phyloP scores from a whole-genome alignment of 2,113 vertebrate genomes.

The Theropithecus gelada region DNA sequence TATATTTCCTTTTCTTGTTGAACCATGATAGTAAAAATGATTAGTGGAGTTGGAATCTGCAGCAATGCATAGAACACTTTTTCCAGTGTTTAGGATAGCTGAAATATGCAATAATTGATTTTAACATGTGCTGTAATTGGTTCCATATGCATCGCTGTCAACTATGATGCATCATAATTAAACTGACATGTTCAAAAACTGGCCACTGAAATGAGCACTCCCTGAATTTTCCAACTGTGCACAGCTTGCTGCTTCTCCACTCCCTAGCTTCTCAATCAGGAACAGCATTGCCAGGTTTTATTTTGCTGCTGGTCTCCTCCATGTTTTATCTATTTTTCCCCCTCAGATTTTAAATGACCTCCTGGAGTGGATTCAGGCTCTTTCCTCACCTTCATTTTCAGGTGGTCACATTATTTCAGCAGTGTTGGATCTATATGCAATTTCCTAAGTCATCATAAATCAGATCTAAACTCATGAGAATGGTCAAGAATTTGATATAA shows the following conservation, averaged over 20 bases:
- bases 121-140: slow-evolving; percentile 69
- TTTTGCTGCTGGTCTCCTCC: background rate
- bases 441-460: slow-evolving; percentile 67
- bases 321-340: slow-evolving; percentile 13
- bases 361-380: slow-evolving; percentile 30
- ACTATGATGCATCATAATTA: slow-evolving; percentile 53
- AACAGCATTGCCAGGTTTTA: background rate
- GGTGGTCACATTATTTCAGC: slow-evolving; percentile 56
- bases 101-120: slow-evolving; percentile 80
- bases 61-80: slow-evolving; percentile 40
- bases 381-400: slow-evolving; percentile 35
- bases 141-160: slow-evolving; percentile 62
- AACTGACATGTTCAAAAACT: slow-evolving; percentile 54
- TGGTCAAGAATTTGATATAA: slow-evolving; percentile 44
- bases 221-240: slow-evolving; percentile 26
- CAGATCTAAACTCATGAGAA: slow-evolving; percentile 37
- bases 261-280: background rate
- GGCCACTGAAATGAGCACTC: slow-evolving; percentile 57
- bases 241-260: slow-evolving; percentile 1
- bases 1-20: slow-evolving; percentile 59
- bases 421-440: slow-evolving; percentile 28
- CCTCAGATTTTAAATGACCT: slow-evolving; percentile 45
- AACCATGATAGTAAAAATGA: slow-evolving; percentile 78
- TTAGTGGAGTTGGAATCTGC: slow-evolving; percentile 73
- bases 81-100: slow-evolving; percentile 66